Evolutionary conservation across 2,797 vertebrate species (phyloP).

Genomic region (Pterois miles): DNA sequence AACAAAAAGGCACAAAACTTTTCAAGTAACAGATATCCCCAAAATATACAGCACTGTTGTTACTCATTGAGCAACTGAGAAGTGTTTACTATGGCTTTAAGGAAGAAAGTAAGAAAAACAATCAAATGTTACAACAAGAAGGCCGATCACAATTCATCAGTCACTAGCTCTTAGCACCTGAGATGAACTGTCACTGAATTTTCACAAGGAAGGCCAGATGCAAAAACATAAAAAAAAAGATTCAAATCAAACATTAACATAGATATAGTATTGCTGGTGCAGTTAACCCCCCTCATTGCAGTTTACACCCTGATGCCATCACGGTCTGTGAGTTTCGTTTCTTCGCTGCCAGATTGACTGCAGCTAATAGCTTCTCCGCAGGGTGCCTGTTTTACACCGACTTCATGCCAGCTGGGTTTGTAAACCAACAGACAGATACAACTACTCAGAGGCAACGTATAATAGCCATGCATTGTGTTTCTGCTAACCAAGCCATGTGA

Average conservation of each 20-base stretch:
- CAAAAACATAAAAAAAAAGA: conserved; percentile 1
- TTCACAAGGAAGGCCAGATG: conserved; percentile 11
- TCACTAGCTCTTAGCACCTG: neutral
- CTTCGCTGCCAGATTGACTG: conserved; percentile 58
- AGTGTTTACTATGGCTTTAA: conserved; percentile 41
- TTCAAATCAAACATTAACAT: conserved; percentile 20
- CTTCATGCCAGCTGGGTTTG: conserved; percentile 46
- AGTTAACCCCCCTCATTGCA: conserved; percentile 17
- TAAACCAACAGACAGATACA: conserved; percentile 46
- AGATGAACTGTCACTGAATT: neutral
- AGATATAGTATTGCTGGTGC: conserved; percentile 11
- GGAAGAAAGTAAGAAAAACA: neutral
- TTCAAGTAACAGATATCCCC: conserved; percentile 45
- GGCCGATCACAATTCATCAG: neutral
- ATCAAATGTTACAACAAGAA: neutral
- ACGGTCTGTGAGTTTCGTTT: conserved; percentile 40
- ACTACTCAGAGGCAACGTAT: conserved; percentile 32
- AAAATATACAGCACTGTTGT: neutral
- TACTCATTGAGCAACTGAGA: neutral
- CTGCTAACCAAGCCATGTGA: conserved; percentile 17
- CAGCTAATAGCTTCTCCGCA: conserved; percentile 64
- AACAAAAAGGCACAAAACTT: conserved; percentile 28
- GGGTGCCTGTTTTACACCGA: conserved; percentile 40
- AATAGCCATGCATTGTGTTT: conserved; percentile 27
- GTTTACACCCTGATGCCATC: conserved; percentile 40